Evolutionary conservation across 2,797 vertebrate genomes (phyloP).

Genomic region (Tenualosa thibaudeaui): DNA sequence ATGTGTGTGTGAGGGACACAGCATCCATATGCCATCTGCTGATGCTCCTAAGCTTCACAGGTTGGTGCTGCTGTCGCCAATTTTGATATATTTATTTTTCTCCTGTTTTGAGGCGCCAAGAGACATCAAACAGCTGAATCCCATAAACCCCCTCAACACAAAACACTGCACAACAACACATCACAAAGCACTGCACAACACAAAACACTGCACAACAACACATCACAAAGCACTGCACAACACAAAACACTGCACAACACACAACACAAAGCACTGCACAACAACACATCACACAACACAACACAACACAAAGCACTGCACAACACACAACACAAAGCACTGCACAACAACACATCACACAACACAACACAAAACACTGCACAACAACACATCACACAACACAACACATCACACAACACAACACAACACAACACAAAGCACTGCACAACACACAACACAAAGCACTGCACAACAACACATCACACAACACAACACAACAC

Average conservation of each 20-base stretch:
- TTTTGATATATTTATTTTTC: not conserved
- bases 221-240: too few relatives aligned
- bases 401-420: not conserved
- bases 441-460: not conserved
- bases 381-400: too few relatives aligned
- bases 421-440: not conserved
- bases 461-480: not conserved
- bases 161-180: too few relatives aligned
- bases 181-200: not conserved
- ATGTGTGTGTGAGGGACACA: not conserved
- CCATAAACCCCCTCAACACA: too few relatives aligned
- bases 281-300: too few relatives aligned
- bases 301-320: too few relatives aligned
- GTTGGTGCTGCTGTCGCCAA: not conserved
- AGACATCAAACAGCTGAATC: too few relatives aligned
- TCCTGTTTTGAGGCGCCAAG: too few relatives aligned
- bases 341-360: not conserved
- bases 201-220: too few relatives aligned
- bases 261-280: not conserved
- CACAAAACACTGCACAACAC: too few relatives aligned
- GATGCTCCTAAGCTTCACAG: not conserved
- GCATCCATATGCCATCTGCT: not conserved
- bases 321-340: too few relatives aligned
- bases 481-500: too few relatives aligned
- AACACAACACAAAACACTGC: not conserved